Conservation (phyloP, 2,888 invertebrate species). For the Scrobipalpa costella region DNA sequence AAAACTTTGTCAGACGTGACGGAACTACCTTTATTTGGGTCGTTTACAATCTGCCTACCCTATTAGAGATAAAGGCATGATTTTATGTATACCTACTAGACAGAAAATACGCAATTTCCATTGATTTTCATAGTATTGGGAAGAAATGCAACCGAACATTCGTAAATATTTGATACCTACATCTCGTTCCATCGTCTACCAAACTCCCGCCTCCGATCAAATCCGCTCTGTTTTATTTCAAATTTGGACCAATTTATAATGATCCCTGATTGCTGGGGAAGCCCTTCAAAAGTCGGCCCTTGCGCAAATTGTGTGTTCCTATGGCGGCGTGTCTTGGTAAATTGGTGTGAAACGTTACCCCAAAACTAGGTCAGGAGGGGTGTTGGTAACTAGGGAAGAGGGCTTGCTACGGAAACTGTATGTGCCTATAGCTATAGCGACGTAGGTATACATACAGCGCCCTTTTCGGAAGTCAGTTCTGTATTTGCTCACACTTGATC, state of each 20-base stretch:
- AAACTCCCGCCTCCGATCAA: constrained; percentile 24
- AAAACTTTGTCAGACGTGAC: no score
- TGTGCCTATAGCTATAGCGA: not conserved
- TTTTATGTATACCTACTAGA: no score
- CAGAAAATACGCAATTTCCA: no score
- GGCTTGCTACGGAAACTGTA: not conserved
- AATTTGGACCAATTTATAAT: constrained; percentile 7
- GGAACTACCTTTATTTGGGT: no score
- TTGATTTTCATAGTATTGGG: no score
- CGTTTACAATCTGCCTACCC: no score
- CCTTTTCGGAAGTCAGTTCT: not conserved
- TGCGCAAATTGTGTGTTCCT: constrained; percentile 20
- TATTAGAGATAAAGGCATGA: no score
- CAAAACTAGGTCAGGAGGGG: constrained; percentile 43
- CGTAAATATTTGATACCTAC: no score
- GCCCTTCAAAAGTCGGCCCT: constrained; percentile 13
- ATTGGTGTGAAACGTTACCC: constrained; percentile 31
- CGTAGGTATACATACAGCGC: constrained; percentile 1
- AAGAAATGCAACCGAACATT: no score
- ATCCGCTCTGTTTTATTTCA: constrained; percentile 13
- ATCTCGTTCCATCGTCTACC: no score
- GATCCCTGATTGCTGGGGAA: not conserved
- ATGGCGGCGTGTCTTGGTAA: constrained; percentile 32
- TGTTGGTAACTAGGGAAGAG: constrained; percentile 26
- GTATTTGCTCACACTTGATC: not conserved